phyloP scores from a whole-genome alignment of 2,888 invertebrate species.

The Alsophila aescularia region DNA sequence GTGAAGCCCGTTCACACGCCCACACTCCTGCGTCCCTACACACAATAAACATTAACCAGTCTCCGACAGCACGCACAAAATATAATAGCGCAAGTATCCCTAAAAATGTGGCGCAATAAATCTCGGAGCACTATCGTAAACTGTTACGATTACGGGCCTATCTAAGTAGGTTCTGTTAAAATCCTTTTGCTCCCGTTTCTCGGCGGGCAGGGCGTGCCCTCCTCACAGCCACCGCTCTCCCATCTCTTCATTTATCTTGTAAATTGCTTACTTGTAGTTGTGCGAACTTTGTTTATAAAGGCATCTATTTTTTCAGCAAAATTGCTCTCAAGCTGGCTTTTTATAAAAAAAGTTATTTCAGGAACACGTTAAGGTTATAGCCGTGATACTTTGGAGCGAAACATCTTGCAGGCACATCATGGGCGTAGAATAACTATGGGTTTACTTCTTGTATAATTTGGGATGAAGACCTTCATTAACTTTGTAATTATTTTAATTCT shows the following conservation, averaged over 20 bases:
- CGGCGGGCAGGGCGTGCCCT: conserved; percentile 37
- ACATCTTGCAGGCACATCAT: not conserved
- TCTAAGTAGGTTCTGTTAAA: conserved; percentile 49
- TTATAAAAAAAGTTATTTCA: conserved; percentile 13
- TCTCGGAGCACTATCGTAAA: conserved; percentile 45
- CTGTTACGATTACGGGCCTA: conserved; percentile 51
- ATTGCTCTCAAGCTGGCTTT: conserved; percentile 34
- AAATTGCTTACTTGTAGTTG: conserved; percentile 43
- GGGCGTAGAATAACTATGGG: not conserved
- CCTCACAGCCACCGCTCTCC: conserved; percentile 39
- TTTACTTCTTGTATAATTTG: conserved; percentile 9
- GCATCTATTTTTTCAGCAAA: conserved; percentile 40
- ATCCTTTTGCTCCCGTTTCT: conserved; percentile 43
- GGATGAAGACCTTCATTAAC: conserved; percentile 26
- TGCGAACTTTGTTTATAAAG: conserved; percentile 42
- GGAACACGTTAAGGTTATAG: conserved; percentile 12
- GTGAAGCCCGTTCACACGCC: conserved; percentile 33
- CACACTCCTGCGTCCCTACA: conserved; percentile 18
- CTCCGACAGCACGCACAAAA: conserved; percentile 19
- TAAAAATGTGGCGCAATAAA: conserved; percentile 51
- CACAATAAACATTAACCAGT: conserved; percentile 31
- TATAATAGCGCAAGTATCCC: conserved; percentile 36
- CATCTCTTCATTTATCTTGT: conserved; percentile 42
- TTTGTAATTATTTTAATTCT: conserved; percentile 30
- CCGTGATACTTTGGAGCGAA: not conserved